These are phyloP conservation scores for Eupithecia exiguata DNA, from an alignment of 2,888 invertebrate genomes.

Conservation along the genomic window DNA sequence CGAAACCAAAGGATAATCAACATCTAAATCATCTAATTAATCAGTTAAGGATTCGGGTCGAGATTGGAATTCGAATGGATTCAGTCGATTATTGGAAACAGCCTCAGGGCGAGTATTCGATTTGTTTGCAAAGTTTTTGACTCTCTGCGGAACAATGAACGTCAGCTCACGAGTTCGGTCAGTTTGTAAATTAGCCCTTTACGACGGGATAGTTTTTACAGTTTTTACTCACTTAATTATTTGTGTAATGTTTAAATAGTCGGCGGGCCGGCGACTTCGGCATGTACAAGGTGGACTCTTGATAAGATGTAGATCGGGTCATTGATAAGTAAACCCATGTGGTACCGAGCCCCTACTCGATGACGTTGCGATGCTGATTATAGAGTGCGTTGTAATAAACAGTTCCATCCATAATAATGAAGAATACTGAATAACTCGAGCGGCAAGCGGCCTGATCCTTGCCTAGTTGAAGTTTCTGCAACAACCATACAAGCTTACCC, in stretches of 20 bases:
- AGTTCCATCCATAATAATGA: no score
- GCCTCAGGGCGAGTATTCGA: slow-evolving; percentile 49
- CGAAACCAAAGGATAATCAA: slow-evolving; percentile 31
- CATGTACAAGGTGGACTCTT: no score
- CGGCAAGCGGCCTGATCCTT: no score
- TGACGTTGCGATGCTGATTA: no score
- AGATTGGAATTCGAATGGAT: slow-evolving; percentile 53
- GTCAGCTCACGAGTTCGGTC: slow-evolving; percentile 28
- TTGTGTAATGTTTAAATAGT: not conserved
- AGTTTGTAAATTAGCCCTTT: slow-evolving; percentile 37
- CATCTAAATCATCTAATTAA: slow-evolving; percentile 50
- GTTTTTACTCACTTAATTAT: not conserved
- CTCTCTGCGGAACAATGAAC: slow-evolving; percentile 47
- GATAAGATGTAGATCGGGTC: no score
- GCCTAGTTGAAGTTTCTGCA: no score
- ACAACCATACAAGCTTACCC: no score
- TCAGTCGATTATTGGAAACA: slow-evolving; percentile 56
- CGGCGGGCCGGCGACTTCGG: no score
- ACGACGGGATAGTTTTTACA: slow-evolving; percentile 17
- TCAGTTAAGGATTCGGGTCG: slow-evolving; percentile 44
- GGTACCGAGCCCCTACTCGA: not conserved
- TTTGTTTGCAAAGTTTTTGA: slow-evolving; percentile 57
- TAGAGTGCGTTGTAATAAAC: no score
- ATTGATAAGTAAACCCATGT: no score
- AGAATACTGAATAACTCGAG: no score